Base-by-base conservation (phyloP, 2,797 vertebrate species). In the Apogon hyalosoma region DNA sequence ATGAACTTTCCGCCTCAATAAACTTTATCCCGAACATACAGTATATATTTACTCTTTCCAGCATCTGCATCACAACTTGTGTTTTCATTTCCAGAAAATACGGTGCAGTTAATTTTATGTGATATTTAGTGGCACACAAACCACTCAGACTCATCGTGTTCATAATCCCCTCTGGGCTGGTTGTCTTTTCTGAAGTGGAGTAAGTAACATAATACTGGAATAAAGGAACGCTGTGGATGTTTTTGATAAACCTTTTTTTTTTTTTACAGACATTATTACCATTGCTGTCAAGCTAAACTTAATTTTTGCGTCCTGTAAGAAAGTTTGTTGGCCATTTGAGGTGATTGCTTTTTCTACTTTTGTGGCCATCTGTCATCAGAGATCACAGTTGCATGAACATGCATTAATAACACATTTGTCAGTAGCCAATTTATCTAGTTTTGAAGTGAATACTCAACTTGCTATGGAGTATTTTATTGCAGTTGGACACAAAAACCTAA, bases 401-500 rank as follows among this genome's bases (percentile, higher is more conserved):
- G 21, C 38, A 53, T 70, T 56, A 65, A 69, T 82, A 68, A 66
- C 10, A 43, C 16, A 50, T 55, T 56, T 61, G 64, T 66, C 77
- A 59, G 64, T 61, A 57, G 12, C 60, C 39, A 55, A 46, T 85
- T 82, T 77, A 77, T 76, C 43, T 63, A 76, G 51, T 74, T 42
- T 60, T 31, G n/a, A 63, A 80, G 55, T 57, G 53, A 69, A 45
- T 31, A 14, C 60, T 75, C 12, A 69, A 41, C 51, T 70, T 67
- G 60, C 14, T 54, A 7, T 63, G 68, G 61, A 63, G 53, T 67
- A 46, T 79, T 85, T 77, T 82, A 83, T 73, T 74, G 31, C 36
- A 71, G 9, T 75, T 84, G 73, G 82, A 76, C 60, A 42, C 28
- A 36, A 10, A 36, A 2, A 2, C 33, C 33, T 36, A 36, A 36